Evolutionary conservation across 2,888 invertebrate genomes (phyloP).

Genomic region (Perdita meconis): DNA sequence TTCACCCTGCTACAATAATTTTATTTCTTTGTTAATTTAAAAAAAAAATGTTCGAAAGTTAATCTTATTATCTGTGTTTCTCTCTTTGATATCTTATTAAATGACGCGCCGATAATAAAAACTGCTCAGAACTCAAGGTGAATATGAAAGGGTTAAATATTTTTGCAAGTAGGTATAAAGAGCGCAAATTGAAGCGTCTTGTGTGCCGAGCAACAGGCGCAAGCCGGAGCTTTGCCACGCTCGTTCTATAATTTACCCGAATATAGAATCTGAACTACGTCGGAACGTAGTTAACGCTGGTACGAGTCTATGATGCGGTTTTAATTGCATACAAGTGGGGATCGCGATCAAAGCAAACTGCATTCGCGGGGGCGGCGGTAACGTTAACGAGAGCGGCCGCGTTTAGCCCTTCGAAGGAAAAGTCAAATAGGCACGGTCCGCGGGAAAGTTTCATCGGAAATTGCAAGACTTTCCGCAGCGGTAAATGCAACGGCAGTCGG

Average conservation of each 20-base stretch:
- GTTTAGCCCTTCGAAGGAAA: constrained; percentile 50
- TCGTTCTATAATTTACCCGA: constrained; percentile 40
- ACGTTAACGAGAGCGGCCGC: constrained; percentile 34
- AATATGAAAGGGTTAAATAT: no score
- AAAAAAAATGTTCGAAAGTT: no score
- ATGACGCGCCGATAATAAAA: no score
- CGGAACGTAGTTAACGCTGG: constrained; percentile 34
- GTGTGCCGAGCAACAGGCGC: neutral
- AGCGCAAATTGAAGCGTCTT: neutral
- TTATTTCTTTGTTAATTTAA: no score
- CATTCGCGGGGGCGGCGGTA: constrained; percentile 19
- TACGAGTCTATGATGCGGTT: constrained; percentile 52
- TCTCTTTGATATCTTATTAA: no score
- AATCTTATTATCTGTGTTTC: no score
- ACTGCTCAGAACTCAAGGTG: no score
- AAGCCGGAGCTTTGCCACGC: constrained; percentile 9
- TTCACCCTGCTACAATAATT: no score
- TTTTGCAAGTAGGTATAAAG: neutral
- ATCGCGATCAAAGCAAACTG: constrained; percentile 43
- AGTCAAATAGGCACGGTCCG: constrained; percentile 41
- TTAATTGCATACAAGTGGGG: constrained; percentile 47
- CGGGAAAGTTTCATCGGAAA: constrained; percentile 37
- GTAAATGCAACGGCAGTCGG: constrained; percentile 23
- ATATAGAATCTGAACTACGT: neutral
- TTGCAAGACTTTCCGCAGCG: constrained; percentile 41